A percentile compares a stretch with the other conserved stretches of the same genome.
Evolutionary conservation across 2,113 vertebrate genomes (phyloP).

Genomic region (Tiliqua scincoides): DNA sequence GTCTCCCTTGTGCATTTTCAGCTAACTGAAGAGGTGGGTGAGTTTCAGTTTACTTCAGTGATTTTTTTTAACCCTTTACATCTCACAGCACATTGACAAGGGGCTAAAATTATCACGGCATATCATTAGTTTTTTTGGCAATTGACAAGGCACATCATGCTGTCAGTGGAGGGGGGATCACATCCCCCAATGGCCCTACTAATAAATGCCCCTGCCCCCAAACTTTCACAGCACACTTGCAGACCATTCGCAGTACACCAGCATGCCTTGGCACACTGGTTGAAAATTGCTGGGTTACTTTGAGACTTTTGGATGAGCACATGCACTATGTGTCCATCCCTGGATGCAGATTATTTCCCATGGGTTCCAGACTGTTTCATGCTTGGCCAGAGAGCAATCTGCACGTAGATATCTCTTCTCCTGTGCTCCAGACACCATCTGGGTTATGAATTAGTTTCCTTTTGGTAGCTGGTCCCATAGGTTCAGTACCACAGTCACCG

Average conservation of each 20-base stretch:
- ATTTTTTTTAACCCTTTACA: too few species aligned
- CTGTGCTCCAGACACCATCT: too few species aligned
- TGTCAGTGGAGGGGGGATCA: too few species aligned
- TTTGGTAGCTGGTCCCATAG: not conserved
- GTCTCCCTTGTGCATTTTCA: slow-evolving; percentile 79
- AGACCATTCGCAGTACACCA: too few species aligned
- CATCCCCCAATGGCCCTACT: too few species aligned
- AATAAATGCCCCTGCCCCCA: too few species aligned
- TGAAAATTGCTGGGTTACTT: too few species aligned
- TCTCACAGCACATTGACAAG: too few species aligned
- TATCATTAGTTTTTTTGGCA: not conserved
- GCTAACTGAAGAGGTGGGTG: slow-evolving; percentile 79
- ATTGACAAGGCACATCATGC: not conserved
- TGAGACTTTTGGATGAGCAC: not conserved
- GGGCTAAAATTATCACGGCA: too few species aligned
- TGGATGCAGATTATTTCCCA: not conserved
- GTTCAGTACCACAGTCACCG: not conserved
- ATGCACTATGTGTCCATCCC: not conserved
- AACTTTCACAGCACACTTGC: too few species aligned
- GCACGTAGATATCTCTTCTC: not conserved
- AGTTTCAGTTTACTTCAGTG: not conserved
- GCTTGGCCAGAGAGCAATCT: not conserved
- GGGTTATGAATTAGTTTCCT: not conserved
- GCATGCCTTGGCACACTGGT: too few species aligned
- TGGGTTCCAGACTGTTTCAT: not conserved